Base-by-base conservation (phyloP, 2,797 vertebrate genomes). In the Tapera naevia region DNA sequence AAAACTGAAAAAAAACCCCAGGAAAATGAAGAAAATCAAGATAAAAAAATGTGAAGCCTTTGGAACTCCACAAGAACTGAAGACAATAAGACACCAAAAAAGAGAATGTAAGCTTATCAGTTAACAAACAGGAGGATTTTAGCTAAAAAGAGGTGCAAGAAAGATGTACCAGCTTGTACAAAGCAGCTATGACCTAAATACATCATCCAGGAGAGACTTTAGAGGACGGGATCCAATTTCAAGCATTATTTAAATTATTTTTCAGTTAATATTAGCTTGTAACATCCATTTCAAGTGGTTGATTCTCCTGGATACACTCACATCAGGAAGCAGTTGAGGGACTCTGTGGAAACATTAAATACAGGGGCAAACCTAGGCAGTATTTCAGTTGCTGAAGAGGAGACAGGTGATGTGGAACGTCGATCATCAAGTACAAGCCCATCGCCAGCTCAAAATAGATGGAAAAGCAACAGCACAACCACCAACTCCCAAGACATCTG, bases 41-140 rank as follows among this genome's bases (percentile, higher is more conserved):
- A 62, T 35, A 19, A 72, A 88, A 56, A 41, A 48, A 30, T 5
- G 0, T 17, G 17, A 86, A 84, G 25, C 17, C n/a, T 88, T 32
- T 27, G 24, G 60, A 78, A 65, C 32, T 78, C 41, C 0, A 6
- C 0, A 1, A 66, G 45, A 91, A 72, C 61, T 30, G 21, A 35
- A 86, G n/a, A 53, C 3, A 17, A 13, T 30, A 17, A 0, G 0
- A 56, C 24, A 86, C 7, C 43, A n/a, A 39, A 18, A 64, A 56
- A 64, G 17, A 53, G 21, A 82, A 57, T 3, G 21, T 4, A 60
- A 64, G 50, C n/a, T 81, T 33, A 57, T 4, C n/a, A 61, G 30
- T 9, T 11, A 21, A 18, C 23, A 66, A 61, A 61, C 39, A 70
- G 43, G 22, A 72, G 27, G 53, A 39, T 32, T 78, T 91, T 10